Conservation (phyloP, 2,797 vertebrate species). For the Pipistrellus nathusii region DNA sequence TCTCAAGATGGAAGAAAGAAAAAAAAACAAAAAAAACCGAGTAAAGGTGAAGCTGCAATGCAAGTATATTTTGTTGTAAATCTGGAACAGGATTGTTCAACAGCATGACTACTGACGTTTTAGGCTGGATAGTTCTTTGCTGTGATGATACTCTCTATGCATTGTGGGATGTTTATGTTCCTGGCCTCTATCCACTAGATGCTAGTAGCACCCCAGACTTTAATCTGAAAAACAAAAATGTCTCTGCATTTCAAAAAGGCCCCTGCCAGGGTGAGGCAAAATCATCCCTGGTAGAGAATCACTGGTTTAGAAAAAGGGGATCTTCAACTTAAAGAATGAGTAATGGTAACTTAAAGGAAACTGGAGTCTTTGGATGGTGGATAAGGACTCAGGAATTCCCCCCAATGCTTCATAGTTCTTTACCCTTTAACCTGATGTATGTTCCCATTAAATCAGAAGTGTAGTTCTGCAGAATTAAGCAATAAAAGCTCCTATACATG, state of each 20-base stretch:
- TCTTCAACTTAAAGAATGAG: not conserved
- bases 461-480: not conserved
- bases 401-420: not conserved
- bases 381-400: not conserved
- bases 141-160: rapidly evolving
- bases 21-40: no score
- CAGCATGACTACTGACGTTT: not conserved
- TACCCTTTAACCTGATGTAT: not conserved
- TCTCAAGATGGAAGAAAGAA: not conserved
- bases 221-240: not conserved
- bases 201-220: not conserved
- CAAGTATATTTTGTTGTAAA: not conserved
- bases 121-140: not conserved
- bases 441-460: not conserved
- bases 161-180: not conserved
- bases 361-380: not conserved
- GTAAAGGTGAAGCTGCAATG: not conserved
- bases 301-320: not conserved
- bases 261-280: rapidly evolving
- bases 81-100: not conserved
- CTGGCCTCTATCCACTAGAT: not conserved
- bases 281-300: not conserved
- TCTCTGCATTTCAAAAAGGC: not conserved
- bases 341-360: not conserved
- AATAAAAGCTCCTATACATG: not conserved